Conservation (phyloP, 1,140 invertebrate species). For the Sminthurides bifidus region DNA sequence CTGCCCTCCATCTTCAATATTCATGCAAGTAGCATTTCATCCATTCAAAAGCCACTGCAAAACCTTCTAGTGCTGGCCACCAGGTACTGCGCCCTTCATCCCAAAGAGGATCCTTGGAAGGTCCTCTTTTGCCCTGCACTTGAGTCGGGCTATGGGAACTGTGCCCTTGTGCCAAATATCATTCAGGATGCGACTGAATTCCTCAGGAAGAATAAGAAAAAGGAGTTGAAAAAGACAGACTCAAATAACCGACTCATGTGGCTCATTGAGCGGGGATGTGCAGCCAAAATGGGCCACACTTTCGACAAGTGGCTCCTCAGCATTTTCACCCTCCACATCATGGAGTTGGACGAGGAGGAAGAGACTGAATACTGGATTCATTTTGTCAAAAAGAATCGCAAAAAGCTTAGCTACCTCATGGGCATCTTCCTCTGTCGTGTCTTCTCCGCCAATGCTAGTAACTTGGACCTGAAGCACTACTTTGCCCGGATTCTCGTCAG, state of each 20-base stretch:
- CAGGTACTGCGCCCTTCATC: conserved; percentile 14
- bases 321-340: conserved; percentile 18
- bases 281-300: conserved; percentile 16
- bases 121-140: conserved; percentile 24
- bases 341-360: conserved; percentile 16
- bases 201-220: conserved; percentile 11
- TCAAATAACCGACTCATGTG: conserved; percentile 11
- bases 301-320: conserved; percentile 30
- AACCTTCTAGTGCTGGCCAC: conserved; percentile 15
- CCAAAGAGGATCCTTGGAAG: conserved; percentile 25
- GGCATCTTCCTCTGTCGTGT: conserved; percentile 25
- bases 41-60: background rate
- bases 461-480: conserved; percentile 23
- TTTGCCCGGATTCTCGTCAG: conserved; percentile 8
- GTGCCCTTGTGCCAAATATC: conserved; percentile 11
- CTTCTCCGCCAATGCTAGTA: conserved; percentile 17
- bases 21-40: background rate
- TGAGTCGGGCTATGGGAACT: conserved; percentile 17
- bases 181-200: conserved; percentile 18
- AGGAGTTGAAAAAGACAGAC: conserved; percentile 20
- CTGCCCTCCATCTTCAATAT: conserved; percentile 21
- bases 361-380: conserved; percentile 22
- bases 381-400: conserved; percentile 25
- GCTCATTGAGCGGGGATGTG: conserved; percentile 19
- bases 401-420: conserved; percentile 17